Evolutionary conservation across 2,797 vertebrate genomes (phyloP), one percentile per base, ranked within the genome.

Genomic region (Ibycter americanus): DNA sequence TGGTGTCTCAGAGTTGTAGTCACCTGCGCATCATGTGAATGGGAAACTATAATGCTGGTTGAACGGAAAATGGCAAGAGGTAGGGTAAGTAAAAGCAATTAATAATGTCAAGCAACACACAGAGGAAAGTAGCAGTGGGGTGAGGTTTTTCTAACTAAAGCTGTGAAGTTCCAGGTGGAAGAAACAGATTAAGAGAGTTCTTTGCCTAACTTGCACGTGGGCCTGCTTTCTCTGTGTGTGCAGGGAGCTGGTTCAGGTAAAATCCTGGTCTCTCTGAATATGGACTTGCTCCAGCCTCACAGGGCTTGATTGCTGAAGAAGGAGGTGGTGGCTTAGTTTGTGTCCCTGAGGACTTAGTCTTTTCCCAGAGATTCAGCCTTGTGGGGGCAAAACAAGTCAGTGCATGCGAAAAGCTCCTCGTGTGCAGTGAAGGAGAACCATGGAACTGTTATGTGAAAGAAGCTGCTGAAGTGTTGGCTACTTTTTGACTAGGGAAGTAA

Each of bases 361-460:
- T 55, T 59, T n/a, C 21, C 6, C 12, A 63, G 40, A 56, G 19
- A 4, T 38, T 76, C 17, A 25, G 20, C 29, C 11, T 21, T 11
- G 9, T 31, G 18, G 21, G 9, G 16, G 15, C 54, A 12, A 71
- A 56, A 27, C 5, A 18, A 31, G 21, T 68, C 11, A 36, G 34
- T 6, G 29, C 7, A 3, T 8, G 25, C 22, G 4, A 3, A 59
- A 40, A 40, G 38, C 29, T 59, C 13, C 16, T 73, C 0, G 0
- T 0, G 0, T 52, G 31, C 52, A 9, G 42, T 1, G 17, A 38
- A 52, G 62, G 34, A 88, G 49, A 59, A 4, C 32, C 1, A 3
- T 32, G 31, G 27, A 29, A 46, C 5, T 3, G 15, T 77, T 2
- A 2, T 2, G 25, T 68, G 22, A 8, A 25, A 66, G 27, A 36